Base-by-base conservation (phyloP, 2,113 vertebrate species). In the Nanorana parkeri region DNA sequence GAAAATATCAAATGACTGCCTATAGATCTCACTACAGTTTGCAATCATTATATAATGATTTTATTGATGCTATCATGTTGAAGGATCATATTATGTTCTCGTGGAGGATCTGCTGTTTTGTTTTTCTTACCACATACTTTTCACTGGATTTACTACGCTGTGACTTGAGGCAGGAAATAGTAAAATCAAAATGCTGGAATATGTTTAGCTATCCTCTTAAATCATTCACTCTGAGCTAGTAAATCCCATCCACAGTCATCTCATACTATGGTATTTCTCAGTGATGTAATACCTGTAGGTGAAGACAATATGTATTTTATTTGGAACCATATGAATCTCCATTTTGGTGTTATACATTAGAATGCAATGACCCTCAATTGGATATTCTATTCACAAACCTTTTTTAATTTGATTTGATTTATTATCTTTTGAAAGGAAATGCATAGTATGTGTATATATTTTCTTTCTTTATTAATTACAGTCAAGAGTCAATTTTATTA, bases 111-210 rank as follows among this genome's bases (percentile, higher is more conserved):
- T 20, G 5, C 24, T 36, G 19, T 0, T 19, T 29, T 55, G 26
- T 11, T 74, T 60, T 60, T 32, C 20, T 36, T 61, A 11, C 20
- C 16, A 60, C 23, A 26, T 54, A 26, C 26, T 75, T 75, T 74
- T 58, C 55, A 7, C 15, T 75, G 56, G n/a, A 61, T 75, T 61
- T 75, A 75, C 56, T 75, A 75, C 32, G 20, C 68, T 32, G 20
- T 20, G 20, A 54, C 71, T 60, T 58, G 28, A 32, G 55, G 15
- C 71, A 58, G 71, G 54, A 74, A 60, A 60, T n/a, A 26, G 54
- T 74, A 74, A 74, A 74, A 74, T 74, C 54, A 21, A 74, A 75
- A 26, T 54, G 21, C 68, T 54, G 17, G 5, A 71, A 19, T 19
- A 58, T 36, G 13, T 29, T 74, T 55, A 29, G 24, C 17, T 19